Evolutionary conservation across 2,888 invertebrate genomes (phyloP), one percentile per base, ranked within the genome.

Genomic region (Ryuthela nishihirai): DNA sequence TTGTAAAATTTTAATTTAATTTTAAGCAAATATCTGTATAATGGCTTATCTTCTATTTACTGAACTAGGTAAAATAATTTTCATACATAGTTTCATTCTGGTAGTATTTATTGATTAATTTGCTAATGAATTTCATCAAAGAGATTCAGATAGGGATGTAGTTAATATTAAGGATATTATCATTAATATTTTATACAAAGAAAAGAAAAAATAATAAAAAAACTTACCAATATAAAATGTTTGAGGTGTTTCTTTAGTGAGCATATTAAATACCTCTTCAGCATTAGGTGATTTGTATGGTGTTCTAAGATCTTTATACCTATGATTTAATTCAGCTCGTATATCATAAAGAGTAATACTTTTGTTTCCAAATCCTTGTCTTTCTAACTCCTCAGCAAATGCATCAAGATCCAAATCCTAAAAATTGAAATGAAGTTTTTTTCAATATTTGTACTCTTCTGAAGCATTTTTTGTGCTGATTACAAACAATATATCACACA

Each of bases 231-330:
- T 86, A 70, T 86, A 93, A 69, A 98, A 91, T 0, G 92, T 88
- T 70, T 94, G 90, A 0, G 94, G 93, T 0, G 89, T 87, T 78
- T 99, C 98, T 76, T 97, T 97, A 5, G 95, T 95, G 7, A 99
- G 76, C 79, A 95, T 86, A 73, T 95, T 92, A 72, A 99, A 99
- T 40, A 90, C 71, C 72, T 94, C 92, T 70, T 94, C 94, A 0
- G 86, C 79, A 60, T 84, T 88, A 0, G 90, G 84, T 32, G 90
- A 82, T 40, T 83, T 78, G 74, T 86, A 95, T 0, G 84, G 76
- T 3, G 83, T 81, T 61, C 97, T 81, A 29, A 91, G 79, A 72
- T 98, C 97, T 73, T 93, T 93, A 72, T 94, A 94, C 46, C 95
- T 81, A 71, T 87, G 85, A 75, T 92, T 97, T 68, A 99, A 77